Evolutionary conservation across 2,888 invertebrate genomes (phyloP).

Genomic region (Amblyjoppa fuscipennis): DNA sequence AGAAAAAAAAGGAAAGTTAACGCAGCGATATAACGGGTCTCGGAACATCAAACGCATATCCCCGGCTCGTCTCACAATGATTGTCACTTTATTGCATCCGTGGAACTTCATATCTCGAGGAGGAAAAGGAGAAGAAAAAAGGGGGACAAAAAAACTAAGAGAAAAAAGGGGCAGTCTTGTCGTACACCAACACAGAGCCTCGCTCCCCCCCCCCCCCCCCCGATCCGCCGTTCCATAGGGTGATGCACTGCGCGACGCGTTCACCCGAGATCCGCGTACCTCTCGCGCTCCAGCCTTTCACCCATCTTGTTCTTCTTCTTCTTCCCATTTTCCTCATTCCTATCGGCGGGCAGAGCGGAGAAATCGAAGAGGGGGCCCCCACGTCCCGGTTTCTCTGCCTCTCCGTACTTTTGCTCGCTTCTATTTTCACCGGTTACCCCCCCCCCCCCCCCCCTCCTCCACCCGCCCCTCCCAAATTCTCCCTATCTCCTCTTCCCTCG

Average conservation of each 20-base stretch:
- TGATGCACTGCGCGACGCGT: conserved; percentile 25
- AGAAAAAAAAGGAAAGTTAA: conserved; percentile 41
- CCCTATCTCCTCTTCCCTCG: conserved; percentile 12
- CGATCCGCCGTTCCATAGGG: conserved; percentile 24
- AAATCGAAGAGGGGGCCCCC: not conserved
- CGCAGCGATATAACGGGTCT: conserved; percentile 53
- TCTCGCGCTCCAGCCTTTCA: conserved; percentile 12
- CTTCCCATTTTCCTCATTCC: not conserved
- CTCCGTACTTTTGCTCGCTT: conserved; percentile 17
- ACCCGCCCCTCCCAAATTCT: conserved; percentile 16
- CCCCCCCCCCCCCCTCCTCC: not conserved
- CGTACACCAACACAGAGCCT: conserved; percentile 41
- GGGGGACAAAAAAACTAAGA: not conserved
- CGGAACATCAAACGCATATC: conserved; percentile 63
- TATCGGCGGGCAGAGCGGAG: not conserved
- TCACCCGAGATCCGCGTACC: conserved; percentile 37
- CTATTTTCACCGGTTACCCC: conserved; percentile 37
- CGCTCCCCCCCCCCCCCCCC: conserved; percentile 6
- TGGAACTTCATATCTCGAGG: conserved; percentile 70
- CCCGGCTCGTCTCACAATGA: conserved; percentile 72
- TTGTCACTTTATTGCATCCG: conserved; percentile 75
- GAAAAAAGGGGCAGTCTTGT: conserved; percentile 41
- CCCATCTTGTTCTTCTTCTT: conserved; percentile 29
- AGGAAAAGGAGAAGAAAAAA: conserved; percentile 32
- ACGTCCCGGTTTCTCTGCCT: conserved; percentile 4